A percentile compares a stretch with the other conserved stretches of the same genome.
phyloP scores from a whole-genome alignment of 2,797 vertebrate genomes.

The Muscicapa striata region DNA sequence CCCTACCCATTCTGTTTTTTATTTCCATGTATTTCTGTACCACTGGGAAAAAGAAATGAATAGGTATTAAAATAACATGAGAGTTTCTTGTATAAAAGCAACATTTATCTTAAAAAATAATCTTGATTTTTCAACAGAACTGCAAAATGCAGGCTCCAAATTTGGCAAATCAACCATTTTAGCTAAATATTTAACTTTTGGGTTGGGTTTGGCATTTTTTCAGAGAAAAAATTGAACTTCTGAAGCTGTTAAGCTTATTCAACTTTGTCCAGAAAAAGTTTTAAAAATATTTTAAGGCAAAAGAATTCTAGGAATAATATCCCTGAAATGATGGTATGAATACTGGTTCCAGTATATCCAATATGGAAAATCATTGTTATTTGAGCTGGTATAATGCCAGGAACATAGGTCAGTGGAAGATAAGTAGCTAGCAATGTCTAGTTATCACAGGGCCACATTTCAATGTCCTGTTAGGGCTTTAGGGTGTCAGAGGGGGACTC shows the following conservation, averaged over 20 bases:
- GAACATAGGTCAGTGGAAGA: neutral
- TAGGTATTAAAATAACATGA: neutral
- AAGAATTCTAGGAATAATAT: neutral
- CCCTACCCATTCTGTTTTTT: neutral
- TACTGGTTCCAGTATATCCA: rapidly evolving
- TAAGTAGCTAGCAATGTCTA: neutral
- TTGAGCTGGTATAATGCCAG: neutral
- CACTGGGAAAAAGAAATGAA: neutral
- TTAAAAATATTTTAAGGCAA: neutral
- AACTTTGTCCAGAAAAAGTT: neutral
- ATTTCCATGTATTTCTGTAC: conserved; percentile 16
- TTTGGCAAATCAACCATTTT: neutral
- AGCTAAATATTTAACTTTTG: rapidly evolving
- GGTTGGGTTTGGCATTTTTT: rapidly evolving
- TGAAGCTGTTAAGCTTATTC: neutral
- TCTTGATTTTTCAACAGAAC: neutral
- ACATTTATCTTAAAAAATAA: neutral
- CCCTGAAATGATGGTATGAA: neutral
- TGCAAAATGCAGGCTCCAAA: neutral
- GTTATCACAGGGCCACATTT: neutral
- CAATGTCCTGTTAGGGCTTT: neutral
- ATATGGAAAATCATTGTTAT: neutral
- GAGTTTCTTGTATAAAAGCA: neutral
- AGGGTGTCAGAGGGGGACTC: neutral
- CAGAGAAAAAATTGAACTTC: neutral